Conservation (phyloP, 1,140 invertebrate genomes). For the Cotesia typhae region DNA sequence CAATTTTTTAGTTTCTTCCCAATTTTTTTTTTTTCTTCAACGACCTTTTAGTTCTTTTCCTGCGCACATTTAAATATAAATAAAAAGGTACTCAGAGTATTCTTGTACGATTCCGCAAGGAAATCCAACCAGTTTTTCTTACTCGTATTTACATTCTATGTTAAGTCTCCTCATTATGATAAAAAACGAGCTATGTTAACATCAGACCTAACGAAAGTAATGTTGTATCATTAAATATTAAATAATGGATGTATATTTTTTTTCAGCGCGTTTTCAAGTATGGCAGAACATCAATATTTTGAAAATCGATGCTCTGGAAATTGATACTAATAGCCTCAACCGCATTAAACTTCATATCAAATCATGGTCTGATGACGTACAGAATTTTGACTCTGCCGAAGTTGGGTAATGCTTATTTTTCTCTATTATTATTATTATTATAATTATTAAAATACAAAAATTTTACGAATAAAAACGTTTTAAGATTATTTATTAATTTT, state of each 20-base stretch:
- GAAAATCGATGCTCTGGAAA: slow-evolving; percentile 39
- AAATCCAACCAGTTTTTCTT: no score
- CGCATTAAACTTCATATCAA: slow-evolving; percentile 50
- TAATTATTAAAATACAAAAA: not conserved
- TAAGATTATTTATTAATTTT: not conserved
- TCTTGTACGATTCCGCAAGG: no score
- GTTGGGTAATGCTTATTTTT: slow-evolving; percentile 46
- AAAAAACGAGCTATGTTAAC: no score
- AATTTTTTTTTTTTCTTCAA: not conserved
- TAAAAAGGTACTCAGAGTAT: no score
- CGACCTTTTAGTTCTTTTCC: not conserved
- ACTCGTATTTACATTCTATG: no score
- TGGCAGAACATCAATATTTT: slow-evolving; percentile 50
- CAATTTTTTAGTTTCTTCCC: not conserved
- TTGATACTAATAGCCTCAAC: slow-evolving; percentile 25
- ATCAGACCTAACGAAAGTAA: no score
- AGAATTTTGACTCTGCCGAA: slow-evolving; percentile 48
- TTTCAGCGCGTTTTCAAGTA: slow-evolving; percentile 49
- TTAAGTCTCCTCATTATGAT: no score
- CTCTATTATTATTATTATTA: slow-evolving; percentile 31
- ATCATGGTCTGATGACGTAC: slow-evolving; percentile 49
- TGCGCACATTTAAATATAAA: no score
- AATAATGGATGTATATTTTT: not conserved
- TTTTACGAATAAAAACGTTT: not conserved
- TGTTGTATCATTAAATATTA: not conserved